phyloP scores from a whole-genome alignment of 2,113 vertebrate species.

The Drymodes brunneopygia region DNA sequence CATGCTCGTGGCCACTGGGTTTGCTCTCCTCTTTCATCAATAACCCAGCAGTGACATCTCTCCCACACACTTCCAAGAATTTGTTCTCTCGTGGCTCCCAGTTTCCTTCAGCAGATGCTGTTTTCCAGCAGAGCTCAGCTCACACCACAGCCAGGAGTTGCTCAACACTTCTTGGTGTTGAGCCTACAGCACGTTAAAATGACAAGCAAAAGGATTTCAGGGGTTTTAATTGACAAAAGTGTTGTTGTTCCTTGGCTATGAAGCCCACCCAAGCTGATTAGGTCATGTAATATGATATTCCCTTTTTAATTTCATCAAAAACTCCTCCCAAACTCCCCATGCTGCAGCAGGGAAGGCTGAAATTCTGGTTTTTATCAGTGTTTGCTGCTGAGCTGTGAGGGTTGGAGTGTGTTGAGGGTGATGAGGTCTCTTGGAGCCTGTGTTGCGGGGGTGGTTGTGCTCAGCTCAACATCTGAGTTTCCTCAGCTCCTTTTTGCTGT shows the following conservation, averaged over 20 bases:
- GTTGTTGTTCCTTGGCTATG: not conserved
- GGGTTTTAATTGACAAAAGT: not conserved
- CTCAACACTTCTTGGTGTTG: not conserved
- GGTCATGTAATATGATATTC: not conserved
- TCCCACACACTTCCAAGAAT: not conserved
- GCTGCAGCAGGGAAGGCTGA: not conserved
- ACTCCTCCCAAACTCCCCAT: not conserved
- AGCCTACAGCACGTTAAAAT: not conserved
- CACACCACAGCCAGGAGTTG: not conserved
- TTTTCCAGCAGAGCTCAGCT: not conserved
- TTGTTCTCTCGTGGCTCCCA: not conserved
- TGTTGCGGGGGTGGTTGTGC: not conserved
- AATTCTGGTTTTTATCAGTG: not conserved
- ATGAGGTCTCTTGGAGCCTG: not conserved
- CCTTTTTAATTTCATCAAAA: not conserved
- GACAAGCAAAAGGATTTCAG: not conserved
- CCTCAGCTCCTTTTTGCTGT: not conserved
- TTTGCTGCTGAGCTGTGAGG: not conserved
- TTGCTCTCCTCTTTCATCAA: not conserved
- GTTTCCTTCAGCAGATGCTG: not conserved
- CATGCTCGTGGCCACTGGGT: fast-evolving
- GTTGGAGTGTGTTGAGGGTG: not conserved
- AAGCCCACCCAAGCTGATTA: not conserved
- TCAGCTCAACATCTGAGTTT: not conserved
- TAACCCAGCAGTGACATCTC: fast-evolving